Conservation (phyloP, 2,888 invertebrate genomes). For the Lasioglossum zephyrum region DNA sequence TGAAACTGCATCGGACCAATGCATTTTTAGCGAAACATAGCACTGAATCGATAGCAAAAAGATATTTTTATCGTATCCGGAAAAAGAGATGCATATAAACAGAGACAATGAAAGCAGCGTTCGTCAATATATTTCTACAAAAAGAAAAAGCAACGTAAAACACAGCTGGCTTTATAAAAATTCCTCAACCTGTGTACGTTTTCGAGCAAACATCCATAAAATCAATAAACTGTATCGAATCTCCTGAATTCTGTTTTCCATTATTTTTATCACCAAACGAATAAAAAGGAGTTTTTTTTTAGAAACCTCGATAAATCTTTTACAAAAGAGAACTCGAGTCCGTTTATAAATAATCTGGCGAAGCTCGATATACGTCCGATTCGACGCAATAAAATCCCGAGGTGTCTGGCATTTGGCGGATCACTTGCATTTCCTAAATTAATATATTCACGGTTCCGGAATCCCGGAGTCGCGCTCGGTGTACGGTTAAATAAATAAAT, state of each 20-base stretch:
- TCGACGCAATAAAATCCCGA: not conserved
- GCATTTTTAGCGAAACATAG: not conserved
- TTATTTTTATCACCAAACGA: not conserved
- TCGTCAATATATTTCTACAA: not conserved
- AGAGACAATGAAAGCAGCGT: not conserved
- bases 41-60: not conserved
- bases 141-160: not conserved
- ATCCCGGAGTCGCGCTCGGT: not conserved
- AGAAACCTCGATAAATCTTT: not conserved
- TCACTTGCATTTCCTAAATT: not conserved
- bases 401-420: not conserved
- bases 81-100: not conserved
- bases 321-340: not conserved
- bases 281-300: not conserved
- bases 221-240: not conserved
- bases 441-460: not conserved
- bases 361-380: not conserved
- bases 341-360: not conserved
- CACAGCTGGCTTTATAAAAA: not conserved
- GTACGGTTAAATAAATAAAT: constrained; percentile 2
- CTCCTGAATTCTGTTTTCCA: not conserved
- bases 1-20: not conserved
- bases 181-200: not conserved
- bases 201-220: not conserved
- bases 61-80: not conserved